Conservation (phyloP, 2,888 invertebrate species). For the Caenorhabditis sinica region DNA sequence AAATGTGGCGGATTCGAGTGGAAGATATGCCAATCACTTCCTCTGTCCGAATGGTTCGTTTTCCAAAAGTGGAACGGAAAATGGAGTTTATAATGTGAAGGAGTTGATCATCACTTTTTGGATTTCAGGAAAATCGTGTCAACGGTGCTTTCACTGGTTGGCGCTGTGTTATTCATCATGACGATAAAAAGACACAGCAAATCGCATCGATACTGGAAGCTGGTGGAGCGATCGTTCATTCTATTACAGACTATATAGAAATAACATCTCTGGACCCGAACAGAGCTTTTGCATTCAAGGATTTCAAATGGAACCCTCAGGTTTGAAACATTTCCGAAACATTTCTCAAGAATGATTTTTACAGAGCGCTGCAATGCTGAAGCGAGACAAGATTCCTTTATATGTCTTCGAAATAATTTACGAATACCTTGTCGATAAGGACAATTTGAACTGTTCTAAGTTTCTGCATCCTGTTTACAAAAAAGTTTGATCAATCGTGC, state of each 20-base stretch:
- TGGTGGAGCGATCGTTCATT: conserved; percentile 47
- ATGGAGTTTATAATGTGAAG: background rate
- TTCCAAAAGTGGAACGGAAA: too few relatives aligned
- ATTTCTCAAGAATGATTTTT: conserved; percentile 10
- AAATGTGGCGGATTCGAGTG: conserved; percentile 39
- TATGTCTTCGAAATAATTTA: conserved; percentile 51
- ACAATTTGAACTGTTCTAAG: conserved; percentile 8
- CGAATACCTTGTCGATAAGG: conserved; percentile 49
- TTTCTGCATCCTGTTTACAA: conserved; percentile 34
- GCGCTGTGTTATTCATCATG: conserved; percentile 42
- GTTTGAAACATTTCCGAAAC: conserved; percentile 7
- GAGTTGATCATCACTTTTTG: background rate
- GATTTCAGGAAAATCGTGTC: conserved; percentile 43
- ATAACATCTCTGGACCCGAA: conserved; percentile 21
- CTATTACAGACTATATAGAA: conserved; percentile 50
- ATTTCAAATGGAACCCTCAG: conserved; percentile 61
- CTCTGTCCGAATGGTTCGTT: conserved; percentile 43
- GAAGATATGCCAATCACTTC: conserved; percentile 56
- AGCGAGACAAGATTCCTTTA: conserved; percentile 27
- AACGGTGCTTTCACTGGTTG: conserved; percentile 65
- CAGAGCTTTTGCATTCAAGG: conserved; percentile 33
- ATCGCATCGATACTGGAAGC: conserved; percentile 49
- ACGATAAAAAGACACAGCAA: conserved; percentile 20
- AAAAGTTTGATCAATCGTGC: background rate
- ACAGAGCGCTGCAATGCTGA: conserved; percentile 57